Evolutionary conservation across 2,113 vertebrate genomes (phyloP).

Genomic region (Poeciliopsis retropinna): DNA sequence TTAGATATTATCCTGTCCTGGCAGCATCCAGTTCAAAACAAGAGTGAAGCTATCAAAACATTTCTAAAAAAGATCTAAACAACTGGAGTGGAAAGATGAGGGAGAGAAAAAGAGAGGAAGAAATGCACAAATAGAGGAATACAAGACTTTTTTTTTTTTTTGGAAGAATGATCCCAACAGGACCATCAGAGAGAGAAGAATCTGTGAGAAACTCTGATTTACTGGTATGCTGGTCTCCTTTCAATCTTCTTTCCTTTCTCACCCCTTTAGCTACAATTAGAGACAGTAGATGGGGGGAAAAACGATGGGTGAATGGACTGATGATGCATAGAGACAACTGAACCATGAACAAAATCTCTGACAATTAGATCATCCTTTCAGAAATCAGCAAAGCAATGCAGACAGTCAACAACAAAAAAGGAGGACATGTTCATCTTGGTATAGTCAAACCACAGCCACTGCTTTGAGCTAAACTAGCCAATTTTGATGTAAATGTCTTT

Average conservation of each 20-base stretch:
- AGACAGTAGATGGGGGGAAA: slow-evolving; percentile 42
- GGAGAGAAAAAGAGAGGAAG: slow-evolving; percentile 29
- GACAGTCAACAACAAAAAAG: slow-evolving; percentile 58
- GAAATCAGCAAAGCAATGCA: slow-evolving; percentile 79
- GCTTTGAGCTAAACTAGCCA: background rate
- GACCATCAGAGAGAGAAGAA: slow-evolving; percentile 30
- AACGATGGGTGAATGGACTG: slow-evolving; percentile 58
- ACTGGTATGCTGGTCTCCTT: slow-evolving; percentile 43
- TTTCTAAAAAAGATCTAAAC: slow-evolving; percentile 15
- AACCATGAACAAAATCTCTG: slow-evolving; percentile 67
- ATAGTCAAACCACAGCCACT: slow-evolving; percentile 72
- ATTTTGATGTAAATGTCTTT: slow-evolving; percentile 40
- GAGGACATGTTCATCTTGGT: slow-evolving; percentile 62
- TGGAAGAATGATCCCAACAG: slow-evolving; percentile 36
- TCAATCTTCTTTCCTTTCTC: slow-evolving; percentile 62
- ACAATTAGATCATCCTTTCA: slow-evolving; percentile 85
- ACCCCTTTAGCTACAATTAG: slow-evolving; percentile 64
- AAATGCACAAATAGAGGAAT: slow-evolving; percentile 30
- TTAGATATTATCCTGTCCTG: slow-evolving; percentile 29
- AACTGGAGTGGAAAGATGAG: slow-evolving; percentile 35
- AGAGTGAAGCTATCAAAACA: background rate
- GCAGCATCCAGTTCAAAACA: slow-evolving; percentile 30
- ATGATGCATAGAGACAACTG: slow-evolving; percentile 65
- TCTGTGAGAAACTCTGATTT: slow-evolving; percentile 45
- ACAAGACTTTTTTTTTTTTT: slow-evolving; percentile 32